phyloP scores from a whole-genome alignment of 2,113 vertebrate genomes.

The Todiramphus saurophagus region DNA sequence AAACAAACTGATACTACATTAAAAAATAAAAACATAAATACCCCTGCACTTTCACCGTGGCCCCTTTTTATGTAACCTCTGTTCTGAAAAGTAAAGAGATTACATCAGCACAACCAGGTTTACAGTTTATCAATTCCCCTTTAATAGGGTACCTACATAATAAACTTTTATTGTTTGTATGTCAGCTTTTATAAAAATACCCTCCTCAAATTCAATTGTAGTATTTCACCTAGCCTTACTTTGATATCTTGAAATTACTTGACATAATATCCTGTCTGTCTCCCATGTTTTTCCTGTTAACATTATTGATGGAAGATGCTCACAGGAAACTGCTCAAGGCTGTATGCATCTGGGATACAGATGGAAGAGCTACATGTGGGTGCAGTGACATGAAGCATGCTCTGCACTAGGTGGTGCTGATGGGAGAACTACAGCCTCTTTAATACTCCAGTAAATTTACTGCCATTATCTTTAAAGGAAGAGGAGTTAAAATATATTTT shows the following conservation, averaged over 20 bases:
- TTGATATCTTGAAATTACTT: not conserved
- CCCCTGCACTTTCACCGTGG: not conserved
- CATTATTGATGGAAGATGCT: not conserved
- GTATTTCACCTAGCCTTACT: not conserved
- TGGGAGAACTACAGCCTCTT: not conserved
- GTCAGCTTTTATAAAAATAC: not conserved
- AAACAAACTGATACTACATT: not conserved
- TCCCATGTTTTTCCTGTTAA: not conserved
- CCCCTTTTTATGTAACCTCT: not conserved
- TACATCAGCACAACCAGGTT: not conserved
- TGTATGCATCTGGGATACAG: not conserved
- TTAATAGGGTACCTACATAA: not conserved
- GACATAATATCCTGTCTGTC: not conserved
- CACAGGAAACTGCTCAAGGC: not conserved
- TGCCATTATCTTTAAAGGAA: not conserved
- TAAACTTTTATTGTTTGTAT: not conserved
- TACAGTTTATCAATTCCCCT: not conserved
- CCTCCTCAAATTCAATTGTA: not conserved
- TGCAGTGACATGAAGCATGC: not conserved
- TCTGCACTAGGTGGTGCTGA: slow-evolving; percentile 46
- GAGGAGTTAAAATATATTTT: not conserved
- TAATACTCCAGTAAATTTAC: not conserved
- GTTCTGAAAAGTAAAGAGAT: not conserved
- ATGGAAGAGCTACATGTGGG: not conserved
- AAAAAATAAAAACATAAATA: not conserved